Evolutionary conservation across 2,113 vertebrate genomes (phyloP), one percentile per base, ranked within the genome.

Genomic region (Vireo altiloquus): DNA sequence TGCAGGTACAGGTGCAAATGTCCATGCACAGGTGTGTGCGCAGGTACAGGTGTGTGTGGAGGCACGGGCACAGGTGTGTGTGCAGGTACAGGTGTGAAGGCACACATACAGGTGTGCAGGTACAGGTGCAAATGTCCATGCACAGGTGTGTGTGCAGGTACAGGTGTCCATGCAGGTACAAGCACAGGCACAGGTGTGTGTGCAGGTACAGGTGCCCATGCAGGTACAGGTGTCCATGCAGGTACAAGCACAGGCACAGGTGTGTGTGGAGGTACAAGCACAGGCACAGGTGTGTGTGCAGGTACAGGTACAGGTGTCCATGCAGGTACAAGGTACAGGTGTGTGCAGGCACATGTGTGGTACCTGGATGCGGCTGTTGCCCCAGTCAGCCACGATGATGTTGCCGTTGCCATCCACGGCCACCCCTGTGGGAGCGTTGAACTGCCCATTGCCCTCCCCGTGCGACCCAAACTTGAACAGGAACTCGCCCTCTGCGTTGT

Each of bases 391-490:
- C 70, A 99, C 99, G 5, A 99, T 99, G 92, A 99, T 99, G 96
- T 99, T 99, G 54, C 99, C 99, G 0, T 99, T 99, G 92, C 98
- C 96, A 23, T 99, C 99, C 56, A 99, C 99, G 1, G 99, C 99
- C 69, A 99, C 99, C 1, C 99, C 99, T 0, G 99, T 99, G 10
- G 99, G 99, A 13, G 99, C 99, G 0, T 99, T 99, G 97, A 99
- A 99, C 96, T 99, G 99, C 27, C 99, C 99, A 0, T 99, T 99
- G 18, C 99, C 99, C 94, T 99, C 99, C 0, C 99, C 99, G 0
- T 99, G 99, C 2, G 99, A 99, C n/a, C 99, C 99, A 10, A 99
- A 99, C 95, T 99, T 99, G 97, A 99, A 99, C 80, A 99, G 98
- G 98, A 99, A 99, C 97, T 99, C 99, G 3, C 99, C 99, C 0